Conservation (phyloP, 2,888 invertebrate species). For the Plebejus melissa region DNA sequence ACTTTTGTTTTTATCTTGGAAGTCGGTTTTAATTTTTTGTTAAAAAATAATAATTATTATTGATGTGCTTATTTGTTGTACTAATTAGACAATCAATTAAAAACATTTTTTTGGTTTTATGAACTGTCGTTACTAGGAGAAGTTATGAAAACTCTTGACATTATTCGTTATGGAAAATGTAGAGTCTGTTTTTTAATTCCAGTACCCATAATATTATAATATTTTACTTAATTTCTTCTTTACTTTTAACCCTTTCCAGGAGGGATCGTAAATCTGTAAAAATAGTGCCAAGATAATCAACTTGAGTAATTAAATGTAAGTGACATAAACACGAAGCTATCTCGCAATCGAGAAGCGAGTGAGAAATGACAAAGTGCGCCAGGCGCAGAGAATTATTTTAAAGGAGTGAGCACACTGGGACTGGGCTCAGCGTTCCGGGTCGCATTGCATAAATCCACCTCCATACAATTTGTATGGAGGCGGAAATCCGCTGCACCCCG, state of each 20-base stretch:
- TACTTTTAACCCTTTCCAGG: background rate
- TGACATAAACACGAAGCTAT: slow-evolving; percentile 72
- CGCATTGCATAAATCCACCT: no score
- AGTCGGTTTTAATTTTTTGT: no score
- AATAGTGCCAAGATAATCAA: slow-evolving; percentile 59
- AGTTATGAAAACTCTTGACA: background rate
- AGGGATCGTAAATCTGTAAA: background rate
- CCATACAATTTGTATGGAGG: no score
- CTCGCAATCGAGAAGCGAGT: slow-evolving; percentile 73
- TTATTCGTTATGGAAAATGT: background rate
- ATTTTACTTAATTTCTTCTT: background rate
- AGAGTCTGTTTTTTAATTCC: background rate
- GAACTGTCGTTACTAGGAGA: background rate
- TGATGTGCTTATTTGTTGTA: background rate
- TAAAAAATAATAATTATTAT: background rate
- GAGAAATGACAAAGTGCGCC: slow-evolving; percentile 74
- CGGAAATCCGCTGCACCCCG: no score
- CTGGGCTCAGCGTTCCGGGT: no score
- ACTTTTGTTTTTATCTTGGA: no score
- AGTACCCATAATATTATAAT: no score
- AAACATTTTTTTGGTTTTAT: background rate
- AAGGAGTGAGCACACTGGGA: no score
- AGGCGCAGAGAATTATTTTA: slow-evolving; percentile 54
- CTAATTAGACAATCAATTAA: background rate
- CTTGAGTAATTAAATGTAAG: slow-evolving; percentile 72